Conservation (phyloP, 2,797 vertebrate genomes). For the Craterocephalus amniculus region DNA sequence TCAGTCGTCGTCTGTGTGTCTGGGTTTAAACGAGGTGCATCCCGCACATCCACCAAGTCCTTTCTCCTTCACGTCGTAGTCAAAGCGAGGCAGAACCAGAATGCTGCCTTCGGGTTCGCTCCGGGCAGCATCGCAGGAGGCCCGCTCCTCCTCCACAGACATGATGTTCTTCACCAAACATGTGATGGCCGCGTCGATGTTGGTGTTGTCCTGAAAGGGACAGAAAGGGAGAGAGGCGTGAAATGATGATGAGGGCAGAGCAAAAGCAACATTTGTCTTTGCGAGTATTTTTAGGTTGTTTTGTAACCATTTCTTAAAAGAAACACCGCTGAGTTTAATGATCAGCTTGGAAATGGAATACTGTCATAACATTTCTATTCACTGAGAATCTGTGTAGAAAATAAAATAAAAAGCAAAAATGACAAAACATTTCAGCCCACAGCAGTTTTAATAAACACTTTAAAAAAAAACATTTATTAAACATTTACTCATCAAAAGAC, state of each 20-base stretch:
- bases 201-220: constrained; percentile 81
- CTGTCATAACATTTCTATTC: too few species aligned
- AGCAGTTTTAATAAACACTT: too few species aligned
- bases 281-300: neutral
- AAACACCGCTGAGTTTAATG: too few species aligned
- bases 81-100: constrained; percentile 73
- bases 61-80: constrained; percentile 68
- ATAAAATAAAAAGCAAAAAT: too few species aligned
- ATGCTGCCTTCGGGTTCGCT: constrained; percentile 53
- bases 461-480: too few species aligned
- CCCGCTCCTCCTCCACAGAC: constrained; percentile 61
- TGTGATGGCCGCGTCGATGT: constrained; percentile 82
- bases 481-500: too few species aligned
- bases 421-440: too few species aligned
- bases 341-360: too few species aligned
- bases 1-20: constrained; percentile 47
- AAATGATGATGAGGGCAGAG: neutral
- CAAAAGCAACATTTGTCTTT: neutral
- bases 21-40: constrained; percentile 55
- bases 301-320: neutral
- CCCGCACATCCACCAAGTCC: constrained; percentile 57
- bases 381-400: too few species aligned
- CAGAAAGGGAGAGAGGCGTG: constrained; percentile 3
- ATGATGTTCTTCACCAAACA: constrained; percentile 83
- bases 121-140: neutral